A percentile compares a stretch with the other conserved stretches of the same genome.
Conservation (phyloP, 2,888 invertebrate genomes). For the Drosophila heteroneura region DNA sequence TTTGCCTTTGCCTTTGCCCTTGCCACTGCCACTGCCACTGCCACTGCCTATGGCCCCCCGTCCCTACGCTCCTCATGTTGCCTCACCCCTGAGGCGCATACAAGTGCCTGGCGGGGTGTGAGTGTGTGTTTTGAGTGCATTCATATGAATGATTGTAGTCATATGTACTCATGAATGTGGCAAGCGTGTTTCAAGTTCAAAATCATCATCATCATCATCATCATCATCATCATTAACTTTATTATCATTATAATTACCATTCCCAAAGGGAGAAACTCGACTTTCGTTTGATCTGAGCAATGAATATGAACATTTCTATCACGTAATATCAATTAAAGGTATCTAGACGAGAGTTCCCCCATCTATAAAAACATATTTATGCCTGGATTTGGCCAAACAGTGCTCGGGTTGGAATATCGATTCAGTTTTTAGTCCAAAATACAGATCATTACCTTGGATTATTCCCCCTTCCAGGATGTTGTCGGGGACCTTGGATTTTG, state of each 20-base stretch:
- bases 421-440: background rate
- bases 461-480: background rate
- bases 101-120: constrained; percentile 37
- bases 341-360: background rate
- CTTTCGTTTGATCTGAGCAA: background rate
- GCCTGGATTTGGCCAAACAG: background rate
- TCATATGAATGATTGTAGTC: constrained; percentile 14
- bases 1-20: constrained; percentile 7
- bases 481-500: background rate
- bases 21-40: background rate
- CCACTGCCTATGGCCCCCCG: background rate
- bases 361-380: background rate
- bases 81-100: constrained; percentile 29
- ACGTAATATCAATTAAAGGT: background rate
- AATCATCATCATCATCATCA: constrained; percentile 37
- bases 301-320: background rate
- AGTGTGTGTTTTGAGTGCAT: constrained; percentile 35
- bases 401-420: background rate
- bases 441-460: background rate
- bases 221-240: constrained; percentile 11
- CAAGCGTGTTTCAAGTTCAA: constrained; percentile 62
- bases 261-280: background rate
- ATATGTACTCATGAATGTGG: constrained; percentile 13
- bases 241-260: background rate
- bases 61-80: background rate